Conservation (phyloP, 2,113 vertebrate species). For the Neolamprologus caudopunctatus region DNA sequence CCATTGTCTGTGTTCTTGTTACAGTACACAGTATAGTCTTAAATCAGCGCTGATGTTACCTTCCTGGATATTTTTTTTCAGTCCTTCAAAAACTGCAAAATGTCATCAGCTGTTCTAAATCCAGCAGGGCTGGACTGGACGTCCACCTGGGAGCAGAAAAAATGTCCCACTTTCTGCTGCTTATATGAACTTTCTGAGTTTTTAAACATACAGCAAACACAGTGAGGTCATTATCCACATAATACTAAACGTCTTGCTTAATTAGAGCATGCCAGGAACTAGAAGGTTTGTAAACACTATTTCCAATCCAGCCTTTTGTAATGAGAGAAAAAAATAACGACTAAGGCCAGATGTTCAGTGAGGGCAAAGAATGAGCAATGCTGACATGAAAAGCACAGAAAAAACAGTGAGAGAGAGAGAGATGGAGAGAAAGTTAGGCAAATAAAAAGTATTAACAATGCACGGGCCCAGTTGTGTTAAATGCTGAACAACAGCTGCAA, state of each 20-base stretch:
- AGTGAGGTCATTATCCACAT: background rate
- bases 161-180: background rate
- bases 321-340: background rate
- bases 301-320: background rate
- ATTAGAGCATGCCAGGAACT: background rate
- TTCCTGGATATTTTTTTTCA: background rate
- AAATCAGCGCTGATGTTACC: background rate
- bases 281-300: background rate
- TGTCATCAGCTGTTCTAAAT: background rate
- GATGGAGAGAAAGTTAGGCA: slow-evolving; percentile 70
- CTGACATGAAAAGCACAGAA: background rate
- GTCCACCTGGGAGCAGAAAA: background rate
- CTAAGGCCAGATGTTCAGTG: background rate
- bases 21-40: background rate
- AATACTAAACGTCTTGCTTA: background rate
- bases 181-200: background rate
- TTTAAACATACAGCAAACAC: background rate
- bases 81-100: background rate
- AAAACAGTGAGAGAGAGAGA: background rate
- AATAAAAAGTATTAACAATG: background rate
- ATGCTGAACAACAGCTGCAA: slow-evolving; percentile 4
- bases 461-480: background rate
- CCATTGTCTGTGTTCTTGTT: background rate
- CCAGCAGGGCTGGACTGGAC: background rate
- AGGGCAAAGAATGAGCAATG: background rate